Evolutionary conservation across 2,888 invertebrate genomes (phyloP), one percentile per base, ranked within the genome.

Genomic region (Drosophila nigritarsus): DNA sequence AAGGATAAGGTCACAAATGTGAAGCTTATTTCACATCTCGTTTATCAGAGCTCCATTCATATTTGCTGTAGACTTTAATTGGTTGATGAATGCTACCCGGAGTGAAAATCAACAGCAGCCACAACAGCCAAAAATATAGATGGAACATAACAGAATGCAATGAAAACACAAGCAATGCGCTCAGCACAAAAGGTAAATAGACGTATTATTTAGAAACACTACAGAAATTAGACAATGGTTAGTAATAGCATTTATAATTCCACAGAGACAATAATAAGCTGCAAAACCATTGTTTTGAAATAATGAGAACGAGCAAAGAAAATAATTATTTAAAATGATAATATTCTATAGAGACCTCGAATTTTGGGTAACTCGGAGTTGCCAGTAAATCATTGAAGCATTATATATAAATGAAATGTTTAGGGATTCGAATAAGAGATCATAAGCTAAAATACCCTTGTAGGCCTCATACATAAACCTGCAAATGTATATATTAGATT

Each of bases 21-120:
- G 66, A 62, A 64, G 66, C 78, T 71, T 59, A 65, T 75, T 78
- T 75, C 45, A 54, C 51, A 67, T 62, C 78, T 75, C 71, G 71
- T 67, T 75, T 71, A 71, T 78, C 38, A 48, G 66, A 78, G 66
- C 66, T 66, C 70, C 20, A 75, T 75, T 71, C 61, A 51, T 78
- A 78, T 65, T 74, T 78, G 65, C 78, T 50, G 45, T 75, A 38
- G 54, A 66, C 66, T 71, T 78, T 61, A 78, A 78, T 70, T 61
- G 74, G 70, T 59, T 77, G 74, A 71, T 74, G 74, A 77, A 78
- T 77, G 74, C 48, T 58, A 59, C 48, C 62, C 77, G 62, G 27
- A 45, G 40, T 50, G 40, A 34, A 62, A 76, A 68, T 66, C 68
- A 56, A 48, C 73, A 56, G 5, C 63, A 51, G 18, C 30, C 32